phyloP scores from a whole-genome alignment of 1,140 invertebrate species.

The Microplitis mediator region DNA sequence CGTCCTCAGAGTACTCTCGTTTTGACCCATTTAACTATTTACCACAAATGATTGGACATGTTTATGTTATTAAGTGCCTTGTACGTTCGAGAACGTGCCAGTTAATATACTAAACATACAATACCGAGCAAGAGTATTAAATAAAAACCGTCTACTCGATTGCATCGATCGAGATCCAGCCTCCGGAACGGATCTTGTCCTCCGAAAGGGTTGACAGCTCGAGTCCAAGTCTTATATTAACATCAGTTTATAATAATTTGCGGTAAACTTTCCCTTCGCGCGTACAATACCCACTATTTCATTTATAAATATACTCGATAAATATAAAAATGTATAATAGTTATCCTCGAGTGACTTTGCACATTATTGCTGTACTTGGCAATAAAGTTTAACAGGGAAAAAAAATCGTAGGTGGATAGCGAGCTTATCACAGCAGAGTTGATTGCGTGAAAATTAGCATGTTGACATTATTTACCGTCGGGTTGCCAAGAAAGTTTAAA shows the following conservation, averaged over 20 bases:
- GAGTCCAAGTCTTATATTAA: too few species aligned
- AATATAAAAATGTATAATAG: background rate
- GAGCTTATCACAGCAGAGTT: background rate
- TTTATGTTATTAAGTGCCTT: background rate
- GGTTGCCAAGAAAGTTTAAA: background rate
- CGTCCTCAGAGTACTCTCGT: background rate
- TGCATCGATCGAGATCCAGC: background rate
- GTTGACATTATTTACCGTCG: background rate
- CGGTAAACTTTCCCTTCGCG: background rate
- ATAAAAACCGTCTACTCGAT: too few species aligned
- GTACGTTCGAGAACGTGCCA: constrained; percentile 5
- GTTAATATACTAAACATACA: constrained; percentile 1
- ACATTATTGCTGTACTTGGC: too few species aligned
- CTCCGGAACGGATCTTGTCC: constrained; percentile 14
- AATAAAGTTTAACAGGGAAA: too few species aligned
- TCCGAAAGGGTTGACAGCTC: constrained; percentile 15
- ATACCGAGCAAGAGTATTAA: background rate
- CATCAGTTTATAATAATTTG: too few species aligned
- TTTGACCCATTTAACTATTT: constrained; percentile 12
- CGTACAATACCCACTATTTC: background rate
- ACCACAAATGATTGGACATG: background rate
- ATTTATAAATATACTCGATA: background rate
- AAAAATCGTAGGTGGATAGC: constrained; percentile 9
- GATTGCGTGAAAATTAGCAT: background rate
- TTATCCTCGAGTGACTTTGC: too few species aligned